These are phyloP conservation scores for Megalops cyprinoides DNA, from an alignment of 2,797 vertebrate species.

Conservation along the genomic window DNA sequence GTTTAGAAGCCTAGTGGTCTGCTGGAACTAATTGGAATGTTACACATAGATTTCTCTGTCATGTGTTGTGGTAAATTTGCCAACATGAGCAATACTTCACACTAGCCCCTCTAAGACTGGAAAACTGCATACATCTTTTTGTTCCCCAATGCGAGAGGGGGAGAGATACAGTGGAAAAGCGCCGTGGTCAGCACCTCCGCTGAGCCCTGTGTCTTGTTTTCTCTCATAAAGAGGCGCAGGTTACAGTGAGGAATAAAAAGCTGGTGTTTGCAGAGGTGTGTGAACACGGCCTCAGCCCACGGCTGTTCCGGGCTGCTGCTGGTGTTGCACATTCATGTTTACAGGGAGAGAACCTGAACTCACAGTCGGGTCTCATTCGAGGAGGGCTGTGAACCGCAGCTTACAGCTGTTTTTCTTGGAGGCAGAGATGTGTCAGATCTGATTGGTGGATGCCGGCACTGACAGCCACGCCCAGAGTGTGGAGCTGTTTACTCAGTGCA, in stretches of 20 bases:
- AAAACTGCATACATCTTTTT: background rate
- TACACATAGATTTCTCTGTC: too few relatives aligned
- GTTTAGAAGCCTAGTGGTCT: too few relatives aligned
- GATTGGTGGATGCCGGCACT: constrained; percentile 34
- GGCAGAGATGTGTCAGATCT: constrained; percentile 22
- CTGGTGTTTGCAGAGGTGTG: background rate
- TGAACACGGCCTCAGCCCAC: too few relatives aligned
- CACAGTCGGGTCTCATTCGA: background rate
- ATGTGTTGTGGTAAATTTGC: too few relatives aligned
- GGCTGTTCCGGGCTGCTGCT: background rate
- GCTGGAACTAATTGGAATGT: too few relatives aligned
- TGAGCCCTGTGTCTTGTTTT: too few relatives aligned
- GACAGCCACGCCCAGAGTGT: constrained; percentile 24
- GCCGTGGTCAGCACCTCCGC: background rate
- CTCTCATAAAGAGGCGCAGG: background rate
- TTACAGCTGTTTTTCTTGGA: background rate
- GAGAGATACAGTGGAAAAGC: background rate
- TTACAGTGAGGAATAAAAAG: background rate
- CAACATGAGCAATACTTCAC: too few relatives aligned
- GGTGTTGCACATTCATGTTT: background rate
- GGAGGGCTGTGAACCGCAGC: too few relatives aligned
- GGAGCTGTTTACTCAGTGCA: constrained; percentile 20
- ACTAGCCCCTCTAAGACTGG: background rate
- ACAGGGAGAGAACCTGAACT: background rate
- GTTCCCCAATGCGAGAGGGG: background rate